Base-by-base conservation (phyloP, 2,888 invertebrate species). In the Polyploca ridens region DNA sequence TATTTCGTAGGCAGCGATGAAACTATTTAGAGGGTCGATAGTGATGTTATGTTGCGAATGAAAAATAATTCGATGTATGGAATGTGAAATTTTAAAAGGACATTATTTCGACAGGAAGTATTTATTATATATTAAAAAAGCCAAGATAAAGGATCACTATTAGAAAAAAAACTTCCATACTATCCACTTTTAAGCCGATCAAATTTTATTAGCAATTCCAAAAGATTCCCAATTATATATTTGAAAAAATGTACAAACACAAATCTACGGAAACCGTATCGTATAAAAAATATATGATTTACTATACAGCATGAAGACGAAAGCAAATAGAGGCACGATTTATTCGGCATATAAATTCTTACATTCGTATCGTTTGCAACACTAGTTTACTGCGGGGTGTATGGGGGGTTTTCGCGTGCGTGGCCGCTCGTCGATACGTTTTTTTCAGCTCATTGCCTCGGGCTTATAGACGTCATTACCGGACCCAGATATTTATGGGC, bases 401-500 rank as follows among this genome's bases (percentile, higher is more conserved):
- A 14, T 84, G 81, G 82, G 82, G 83, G 83, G 85, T 85, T 79
- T 84, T 78, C 81, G 41, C 41, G 41, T 41, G 41, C 41, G 41
- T 41, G 41, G 41, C 13, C 41, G 16, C 16, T 35, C 60, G 79
- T 70, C 84, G 78, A 86, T 86, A 85, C 84, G 86, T 91, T 89
- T 87, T 85, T 89, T 87, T 85, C 90, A 84, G 85, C 85, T 89
- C 91, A 91, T 91, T 90, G 90, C 90, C 83, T 74, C 75, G 77
- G 85, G 86, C 88, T 90, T 90, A 91, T 90, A 81, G 88, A 75
- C 85, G 84, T 89, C 91, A 89, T 93, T 91, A 90, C 89, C 87
- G 89, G 81, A 75, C 76, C 81, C 78, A 79, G 86, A 88, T 90
- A 90, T 91, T 90, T 90, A 89, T 90, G 87, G 83, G 73, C 75